A percentile compares a stretch with the other conserved stretches of the same genome.
phyloP scores from a whole-genome alignment of 2,797 vertebrate species.

The Tarsius wallacei region DNA sequence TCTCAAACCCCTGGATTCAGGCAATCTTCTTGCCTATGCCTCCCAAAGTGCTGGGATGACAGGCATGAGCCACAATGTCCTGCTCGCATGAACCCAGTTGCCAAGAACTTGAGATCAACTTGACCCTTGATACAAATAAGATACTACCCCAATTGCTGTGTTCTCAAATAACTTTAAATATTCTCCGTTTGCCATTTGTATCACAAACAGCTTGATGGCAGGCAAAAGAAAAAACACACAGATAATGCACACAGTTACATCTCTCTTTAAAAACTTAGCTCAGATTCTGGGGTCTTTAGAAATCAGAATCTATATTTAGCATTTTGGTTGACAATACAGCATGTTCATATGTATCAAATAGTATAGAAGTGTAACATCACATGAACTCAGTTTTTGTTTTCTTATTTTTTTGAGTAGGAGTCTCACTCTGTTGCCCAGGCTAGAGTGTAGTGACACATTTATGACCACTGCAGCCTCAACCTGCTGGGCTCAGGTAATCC shows the following conservation, averaged over 20 bases:
- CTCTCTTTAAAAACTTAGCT: conserved; percentile 80
- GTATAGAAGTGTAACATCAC: too few relatives aligned
- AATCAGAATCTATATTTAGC: conserved; percentile 72
- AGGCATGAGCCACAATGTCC: too few relatives aligned
- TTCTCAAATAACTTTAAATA: background rate
- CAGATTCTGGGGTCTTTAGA: conserved; percentile 70
- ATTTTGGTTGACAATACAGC: conserved; percentile 75
- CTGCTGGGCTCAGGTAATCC: too few relatives aligned
- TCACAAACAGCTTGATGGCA: background rate
- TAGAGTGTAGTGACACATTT: too few relatives aligned
- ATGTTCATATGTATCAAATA: too few relatives aligned
- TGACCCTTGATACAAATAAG: background rate
- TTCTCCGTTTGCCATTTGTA: background rate
- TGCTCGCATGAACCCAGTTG: background rate
- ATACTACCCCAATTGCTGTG: background rate
- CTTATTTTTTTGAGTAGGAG: too few relatives aligned
- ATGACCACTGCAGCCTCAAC: too few relatives aligned
- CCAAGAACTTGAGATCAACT: background rate
- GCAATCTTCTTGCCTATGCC: too few relatives aligned
- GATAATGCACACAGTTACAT: background rate
- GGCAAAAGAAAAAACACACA: background rate
- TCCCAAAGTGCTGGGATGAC: too few relatives aligned
- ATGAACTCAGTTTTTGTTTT: too few relatives aligned
- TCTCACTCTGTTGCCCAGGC: too few relatives aligned
- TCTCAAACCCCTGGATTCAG: too few relatives aligned